Conservation (phyloP, 2,888 invertebrate genomes). For the Nephrocerus scutellatus region DNA sequence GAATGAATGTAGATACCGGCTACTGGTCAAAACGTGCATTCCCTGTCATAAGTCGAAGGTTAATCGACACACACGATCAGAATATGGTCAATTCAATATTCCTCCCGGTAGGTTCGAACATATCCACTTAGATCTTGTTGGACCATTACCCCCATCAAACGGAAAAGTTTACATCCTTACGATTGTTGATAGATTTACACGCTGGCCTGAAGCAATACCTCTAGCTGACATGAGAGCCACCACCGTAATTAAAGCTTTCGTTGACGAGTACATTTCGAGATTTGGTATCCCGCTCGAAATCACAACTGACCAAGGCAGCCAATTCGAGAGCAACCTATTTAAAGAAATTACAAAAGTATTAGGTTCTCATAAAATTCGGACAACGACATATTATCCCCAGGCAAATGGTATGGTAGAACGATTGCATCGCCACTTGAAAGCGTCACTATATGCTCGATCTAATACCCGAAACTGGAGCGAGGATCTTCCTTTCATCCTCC, state of each 20-base stretch:
- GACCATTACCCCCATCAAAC: not conserved
- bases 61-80: too few species aligned
- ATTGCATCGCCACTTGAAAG: constrained; percentile 9
- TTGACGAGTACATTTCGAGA: constrained; percentile 11
- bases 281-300: constrained; percentile 17
- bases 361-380: constrained; percentile 5
- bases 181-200: constrained; percentile 6
- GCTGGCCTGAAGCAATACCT: constrained; percentile 7
- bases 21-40: too few species aligned
- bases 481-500: constrained; percentile 12
- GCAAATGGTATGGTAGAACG: constrained; percentile 15
- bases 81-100: too few species aligned
- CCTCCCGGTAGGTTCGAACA: too few species aligned
- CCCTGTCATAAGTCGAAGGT: too few species aligned
- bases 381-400: constrained; percentile 13
- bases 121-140: constrained; percentile 6
- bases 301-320: constrained; percentile 17
- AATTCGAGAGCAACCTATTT: constrained; percentile 16
- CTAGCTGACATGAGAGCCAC: not conserved
- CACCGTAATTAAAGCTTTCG: constrained; percentile 1
- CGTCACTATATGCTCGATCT: constrained; percentile 7
- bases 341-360: constrained; percentile 5
- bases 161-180: constrained; percentile 1
- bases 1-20: too few species aligned
- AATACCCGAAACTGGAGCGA: constrained; percentile 10